phyloP scores from a whole-genome alignment of 2,888 invertebrate species.

The Conistra vaccinii region DNA sequence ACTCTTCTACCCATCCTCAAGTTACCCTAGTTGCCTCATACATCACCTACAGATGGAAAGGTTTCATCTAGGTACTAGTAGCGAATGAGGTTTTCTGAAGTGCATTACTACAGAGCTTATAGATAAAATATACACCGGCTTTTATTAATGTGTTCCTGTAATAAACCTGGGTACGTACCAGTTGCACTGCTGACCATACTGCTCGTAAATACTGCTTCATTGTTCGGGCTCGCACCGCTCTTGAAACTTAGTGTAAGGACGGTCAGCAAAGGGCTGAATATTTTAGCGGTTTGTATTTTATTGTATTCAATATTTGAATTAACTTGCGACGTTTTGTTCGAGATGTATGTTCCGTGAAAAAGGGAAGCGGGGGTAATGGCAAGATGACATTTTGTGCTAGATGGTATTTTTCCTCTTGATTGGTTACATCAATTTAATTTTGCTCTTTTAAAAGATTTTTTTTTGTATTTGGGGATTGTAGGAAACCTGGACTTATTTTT shows the following conservation, averaged over 20 bases:
- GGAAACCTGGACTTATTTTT: no score
- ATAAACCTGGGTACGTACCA: slow-evolving; percentile 69
- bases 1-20: background rate
- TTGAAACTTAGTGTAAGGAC: slow-evolving; percentile 41
- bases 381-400: background rate
- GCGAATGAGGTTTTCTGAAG: slow-evolving; percentile 18
- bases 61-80: background rate
- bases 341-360: background rate
- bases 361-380: background rate
- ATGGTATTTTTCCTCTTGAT: background rate
- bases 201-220: slow-evolving; percentile 71
- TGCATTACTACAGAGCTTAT: slow-evolving; percentile 25
- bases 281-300: background rate
- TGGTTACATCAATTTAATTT: background rate
- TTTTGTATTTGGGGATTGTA: no score
- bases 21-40: background rate
- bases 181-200: slow-evolving; percentile 68
- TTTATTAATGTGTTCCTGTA: slow-evolving; percentile 68
- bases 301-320: background rate
- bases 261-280: slow-evolving; percentile 20
- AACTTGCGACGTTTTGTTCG: background rate
- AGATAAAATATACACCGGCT: slow-evolving; percentile 55
- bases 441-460: background rate
- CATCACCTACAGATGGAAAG: background rate
- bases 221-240: slow-evolving; percentile 64